Base-by-base conservation (phyloP, 37 sponge, comb jelly and placozoan genomes). In the Diacarnus erythraeanus region DNA sequence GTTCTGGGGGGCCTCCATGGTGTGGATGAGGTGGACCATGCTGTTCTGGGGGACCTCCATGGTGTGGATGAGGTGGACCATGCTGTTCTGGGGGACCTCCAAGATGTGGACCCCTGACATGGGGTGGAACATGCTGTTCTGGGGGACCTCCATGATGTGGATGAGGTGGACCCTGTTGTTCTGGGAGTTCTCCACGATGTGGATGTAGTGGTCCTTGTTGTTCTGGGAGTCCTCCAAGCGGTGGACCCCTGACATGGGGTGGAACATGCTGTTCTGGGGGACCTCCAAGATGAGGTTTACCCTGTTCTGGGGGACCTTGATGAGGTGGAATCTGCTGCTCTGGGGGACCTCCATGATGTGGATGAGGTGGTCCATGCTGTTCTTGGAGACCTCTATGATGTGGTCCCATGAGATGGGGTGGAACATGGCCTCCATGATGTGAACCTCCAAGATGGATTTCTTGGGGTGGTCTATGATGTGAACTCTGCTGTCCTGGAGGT, bases 241-340 rank as follows among this genome's bases (percentile, higher is more conserved):
- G 58, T 10, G 75, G 59, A 18, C 21, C 37, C 27, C 18, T 26
- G 9, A 10, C 34, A 33, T 63, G 42, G n/a, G 64, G 77, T 30
- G 57, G 59, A 69, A 12, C 57, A 57, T n/a, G 57, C n/a, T 54
- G 70, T 3, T 69, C 51, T 8, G 68, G 68, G 6, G 79, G 80
- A 25, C 42, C 54, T 36, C 21, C 56, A 2, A 36, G 67, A 9
- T 10, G 59, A 33, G 77, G 64, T 36, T 27, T 42, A 26, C 20
- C 39, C n/a, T 58, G 60, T 9, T 27, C 30, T 10, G 60, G 76
- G 2, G 39, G 61, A 12, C 38, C 61, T 22, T 58, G 61, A 37
- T 31, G 61, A 25, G 15, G 76, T 8, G 76, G 74, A 30, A 3
- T 8, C 27, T 22, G 5, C 42, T 38, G 10, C 43, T 12, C 4